Evolutionary conservation across 2,888 invertebrate species (phyloP).

Genomic region (Cylindroiulus punctatus): DNA sequence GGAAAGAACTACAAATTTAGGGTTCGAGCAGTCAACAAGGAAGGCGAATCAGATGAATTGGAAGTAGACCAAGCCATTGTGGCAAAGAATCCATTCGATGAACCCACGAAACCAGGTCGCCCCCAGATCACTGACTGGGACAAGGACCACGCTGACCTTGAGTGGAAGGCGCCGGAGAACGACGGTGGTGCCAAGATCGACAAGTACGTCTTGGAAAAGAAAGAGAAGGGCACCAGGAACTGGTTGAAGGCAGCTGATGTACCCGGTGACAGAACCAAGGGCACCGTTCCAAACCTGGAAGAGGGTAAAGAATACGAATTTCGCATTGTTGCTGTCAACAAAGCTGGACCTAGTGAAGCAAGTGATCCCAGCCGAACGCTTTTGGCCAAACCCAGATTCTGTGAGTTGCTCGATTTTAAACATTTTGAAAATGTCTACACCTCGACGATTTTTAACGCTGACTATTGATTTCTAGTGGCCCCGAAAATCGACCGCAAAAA

Average conservation of each 20-base stretch:
- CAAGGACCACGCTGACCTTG: slow-evolving; percentile 66
- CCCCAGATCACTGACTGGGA: slow-evolving; percentile 79
- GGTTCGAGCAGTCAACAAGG: slow-evolving; percentile 70
- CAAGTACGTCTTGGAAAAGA: slow-evolving; percentile 70
- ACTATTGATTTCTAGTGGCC: slow-evolving; percentile 64
- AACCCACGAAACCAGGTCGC: slow-evolving; percentile 90
- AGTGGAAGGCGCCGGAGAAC: slow-evolving; percentile 66
- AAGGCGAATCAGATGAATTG: slow-evolving; percentile 70
- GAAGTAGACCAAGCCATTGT: slow-evolving; percentile 67
- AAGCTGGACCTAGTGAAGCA: slow-evolving; percentile 85
- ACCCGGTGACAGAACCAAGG: slow-evolving; percentile 65
- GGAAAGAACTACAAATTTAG: slow-evolving; percentile 70
- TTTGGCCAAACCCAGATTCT: slow-evolving; percentile 66
- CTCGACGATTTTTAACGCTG: slow-evolving; percentile 54
- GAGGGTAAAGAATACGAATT: slow-evolving; percentile 95
- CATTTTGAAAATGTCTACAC: slow-evolving; percentile 6
- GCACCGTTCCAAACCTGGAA: slow-evolving; percentile 80
- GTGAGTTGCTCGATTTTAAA: slow-evolving; percentile 61
- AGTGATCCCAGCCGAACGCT: slow-evolving; percentile 66
- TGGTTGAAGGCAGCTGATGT: slow-evolving; percentile 67
- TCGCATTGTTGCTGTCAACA: slow-evolving; percentile 92
- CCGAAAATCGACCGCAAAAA: slow-evolving; percentile 67
- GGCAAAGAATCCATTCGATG: slow-evolving; percentile 75
- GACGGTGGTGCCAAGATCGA: slow-evolving; percentile 70
- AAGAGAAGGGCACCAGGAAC: slow-evolving; percentile 65